Evolutionary conservation across 2,888 invertebrate species (phyloP).

Genomic region (Archips xylosteana): DNA sequence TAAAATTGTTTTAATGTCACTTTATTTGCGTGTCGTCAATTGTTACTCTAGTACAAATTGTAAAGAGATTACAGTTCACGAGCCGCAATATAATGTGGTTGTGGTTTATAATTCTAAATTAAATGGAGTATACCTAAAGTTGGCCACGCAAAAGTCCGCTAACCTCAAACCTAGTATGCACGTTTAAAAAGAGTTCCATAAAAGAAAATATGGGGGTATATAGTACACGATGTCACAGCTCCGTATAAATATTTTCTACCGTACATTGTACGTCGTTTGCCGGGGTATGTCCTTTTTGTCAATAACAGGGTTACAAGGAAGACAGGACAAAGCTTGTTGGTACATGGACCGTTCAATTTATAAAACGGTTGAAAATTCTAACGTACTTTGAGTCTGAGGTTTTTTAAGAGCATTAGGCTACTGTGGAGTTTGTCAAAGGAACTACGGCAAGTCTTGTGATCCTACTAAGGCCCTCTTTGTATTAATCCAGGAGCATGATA

Average conservation of each 20-base stretch:
- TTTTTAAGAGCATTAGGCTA: no score
- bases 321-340: slow-evolving; percentile 27
- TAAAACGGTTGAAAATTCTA: slow-evolving; percentile 3
- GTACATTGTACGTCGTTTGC: slow-evolving; percentile 9
- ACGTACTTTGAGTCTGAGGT: neutral
- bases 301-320: slow-evolving; percentile 53
- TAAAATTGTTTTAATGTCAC: no score
- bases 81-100: no score
- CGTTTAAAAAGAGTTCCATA: neutral
- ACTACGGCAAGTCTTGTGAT: no score
- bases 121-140: no score
- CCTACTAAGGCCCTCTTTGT: no score
- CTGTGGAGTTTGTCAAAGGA: neutral
- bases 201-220: neutral
- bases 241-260: neutral
- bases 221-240: neutral
- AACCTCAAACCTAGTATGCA: neutral
- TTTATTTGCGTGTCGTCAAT: no score
- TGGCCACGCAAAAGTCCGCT: no score
- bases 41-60: no score
- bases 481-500: no score
- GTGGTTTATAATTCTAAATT: no score
- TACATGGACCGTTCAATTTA: slow-evolving; percentile 28
- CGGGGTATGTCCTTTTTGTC: slow-evolving; percentile 46
- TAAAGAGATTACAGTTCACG: no score